A percentile compares a stretch with the other conserved stretches of the same genome.
phyloP scores from a whole-genome alignment of 2,888 invertebrate species.

The Hemaris fuciformis region DNA sequence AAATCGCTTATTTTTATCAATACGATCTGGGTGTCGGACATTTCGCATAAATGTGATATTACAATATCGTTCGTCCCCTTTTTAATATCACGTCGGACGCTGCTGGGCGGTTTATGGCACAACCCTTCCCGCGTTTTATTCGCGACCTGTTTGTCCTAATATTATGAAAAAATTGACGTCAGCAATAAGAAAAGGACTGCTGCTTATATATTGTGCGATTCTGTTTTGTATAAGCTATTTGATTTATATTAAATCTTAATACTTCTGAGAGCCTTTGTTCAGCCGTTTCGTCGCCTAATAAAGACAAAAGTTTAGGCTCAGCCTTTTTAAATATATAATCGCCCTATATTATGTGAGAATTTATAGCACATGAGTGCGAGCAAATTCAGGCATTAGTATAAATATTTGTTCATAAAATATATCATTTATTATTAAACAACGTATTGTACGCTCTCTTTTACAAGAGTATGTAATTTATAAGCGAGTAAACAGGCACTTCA shows the following conservation, averaged over 20 bases:
- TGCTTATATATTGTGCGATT: constrained; percentile 53
- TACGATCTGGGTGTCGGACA: constrained; percentile 80
- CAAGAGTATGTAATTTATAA: no score
- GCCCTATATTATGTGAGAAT: no score
- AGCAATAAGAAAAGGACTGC: constrained; percentile 65
- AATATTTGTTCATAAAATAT: no score
- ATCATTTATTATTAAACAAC: no score
- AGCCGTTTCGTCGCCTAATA: no score
- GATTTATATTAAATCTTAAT: not conserved
- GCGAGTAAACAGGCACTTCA: not conserved
- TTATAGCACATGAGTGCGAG: no score
- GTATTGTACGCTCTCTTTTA: no score
- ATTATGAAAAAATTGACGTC: constrained; percentile 79
- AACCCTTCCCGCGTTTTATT: constrained; percentile 81
- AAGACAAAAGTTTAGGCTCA: no score
- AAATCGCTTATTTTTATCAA: constrained; percentile 82
- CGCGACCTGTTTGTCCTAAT: constrained; percentile 81
- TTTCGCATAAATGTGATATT: constrained; percentile 82
- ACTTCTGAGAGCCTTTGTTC: no score
- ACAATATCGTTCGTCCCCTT: constrained; percentile 81
- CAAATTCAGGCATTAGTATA: no score
- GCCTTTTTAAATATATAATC: no score
- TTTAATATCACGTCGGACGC: constrained; percentile 81
- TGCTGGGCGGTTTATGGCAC: constrained; percentile 78
- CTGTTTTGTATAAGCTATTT: not conserved